These are phyloP conservation scores for Hypena proboscidalis DNA, from an alignment of 2,888 invertebrate species.

Conservation along the genomic window DNA sequence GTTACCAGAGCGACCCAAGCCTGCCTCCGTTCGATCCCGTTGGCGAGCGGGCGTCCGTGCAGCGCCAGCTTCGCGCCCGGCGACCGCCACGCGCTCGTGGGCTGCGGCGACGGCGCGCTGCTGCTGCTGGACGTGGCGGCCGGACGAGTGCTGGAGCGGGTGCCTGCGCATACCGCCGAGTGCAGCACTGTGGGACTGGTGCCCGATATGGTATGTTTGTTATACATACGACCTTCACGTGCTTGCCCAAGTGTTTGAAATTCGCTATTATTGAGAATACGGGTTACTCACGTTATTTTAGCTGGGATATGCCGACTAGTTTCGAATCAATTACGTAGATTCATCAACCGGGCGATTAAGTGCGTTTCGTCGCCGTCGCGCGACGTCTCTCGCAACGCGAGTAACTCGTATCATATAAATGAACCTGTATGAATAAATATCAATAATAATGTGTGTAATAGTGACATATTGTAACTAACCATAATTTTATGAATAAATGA, in stretches of 20 bases:
- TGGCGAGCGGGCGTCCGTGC: slow-evolving; percentile 88
- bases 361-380: too few relatives aligned
- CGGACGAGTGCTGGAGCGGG: slow-evolving; percentile 91
- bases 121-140: slow-evolving; percentile 94
- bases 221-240: too few relatives aligned
- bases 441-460: neutral
- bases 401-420: too few relatives aligned
- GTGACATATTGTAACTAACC: neutral
- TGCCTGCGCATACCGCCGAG: slow-evolving; percentile 93
- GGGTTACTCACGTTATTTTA: too few relatives aligned
- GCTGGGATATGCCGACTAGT: too few relatives aligned
- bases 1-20: slow-evolving; percentile 81
- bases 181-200: slow-evolving; percentile 91
- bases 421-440: too few relatives aligned
- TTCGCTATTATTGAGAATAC: too few relatives aligned
- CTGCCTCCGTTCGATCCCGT: slow-evolving; percentile 88
- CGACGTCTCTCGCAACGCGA: too few relatives aligned
- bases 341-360: too few relatives aligned
- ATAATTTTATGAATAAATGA: too few relatives aligned
- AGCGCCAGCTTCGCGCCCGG: slow-evolving; percentile 92
- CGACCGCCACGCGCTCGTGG: slow-evolving; percentile 95
- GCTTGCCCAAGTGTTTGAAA: too few relatives aligned
- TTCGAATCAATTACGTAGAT: too few relatives aligned
- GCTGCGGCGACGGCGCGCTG: slow-evolving; percentile 93
- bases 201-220: slow-evolving; percentile 90